phyloP scores from a whole-genome alignment of 2,113 vertebrate species.

The Menura novaehollandiae region DNA sequence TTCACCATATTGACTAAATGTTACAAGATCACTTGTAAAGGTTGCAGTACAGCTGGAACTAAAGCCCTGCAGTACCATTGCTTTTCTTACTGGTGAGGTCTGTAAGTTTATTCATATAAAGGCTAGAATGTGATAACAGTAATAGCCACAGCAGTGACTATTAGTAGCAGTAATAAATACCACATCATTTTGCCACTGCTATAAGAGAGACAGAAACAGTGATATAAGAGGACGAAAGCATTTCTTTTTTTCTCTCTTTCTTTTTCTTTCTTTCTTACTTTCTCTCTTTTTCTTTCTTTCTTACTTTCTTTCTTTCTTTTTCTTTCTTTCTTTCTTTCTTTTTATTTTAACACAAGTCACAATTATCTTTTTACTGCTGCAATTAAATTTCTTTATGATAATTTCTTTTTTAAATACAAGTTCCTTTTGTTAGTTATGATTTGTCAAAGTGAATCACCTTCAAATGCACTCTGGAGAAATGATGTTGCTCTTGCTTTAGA shows the following conservation, averaged over 20 bases:
- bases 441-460: not conserved
- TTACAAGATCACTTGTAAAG: not conserved
- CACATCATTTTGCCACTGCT: not conserved
- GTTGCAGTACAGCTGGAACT: not conserved
- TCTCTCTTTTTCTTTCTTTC: no score
- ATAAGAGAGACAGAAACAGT: not conserved
- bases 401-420: not conserved
- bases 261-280: no score
- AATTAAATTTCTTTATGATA: not conserved
- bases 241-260: not conserved
- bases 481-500: not conserved
- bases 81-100: not conserved
- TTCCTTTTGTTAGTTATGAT: not conserved
- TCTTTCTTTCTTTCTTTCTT: not conserved
- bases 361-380: not conserved
- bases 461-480: not conserved
- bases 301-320: not conserved
- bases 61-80: not conserved
- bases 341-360: not conserved
- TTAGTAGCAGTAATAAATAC: not conserved
- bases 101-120: not conserved
- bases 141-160: not conserved
- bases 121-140: not conserved
- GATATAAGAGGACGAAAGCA: not conserved
- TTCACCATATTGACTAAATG: not conserved